Evolutionary conservation across 2,797 vertebrate species (phyloP).

Genomic region (Buceros bicornis): DNA sequence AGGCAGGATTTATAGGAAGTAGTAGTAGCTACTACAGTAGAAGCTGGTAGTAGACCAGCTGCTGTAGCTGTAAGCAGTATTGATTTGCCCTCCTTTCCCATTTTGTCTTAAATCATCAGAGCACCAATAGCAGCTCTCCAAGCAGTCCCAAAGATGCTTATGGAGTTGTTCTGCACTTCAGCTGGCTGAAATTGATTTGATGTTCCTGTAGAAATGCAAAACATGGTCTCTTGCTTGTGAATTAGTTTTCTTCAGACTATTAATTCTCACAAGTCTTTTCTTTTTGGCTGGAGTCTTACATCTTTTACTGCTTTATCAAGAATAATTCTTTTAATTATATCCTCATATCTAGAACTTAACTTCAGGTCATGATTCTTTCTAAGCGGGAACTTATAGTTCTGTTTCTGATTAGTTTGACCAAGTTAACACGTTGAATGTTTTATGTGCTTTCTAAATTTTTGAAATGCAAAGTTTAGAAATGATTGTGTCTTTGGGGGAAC

Average conservation of each 20-base stretch:
- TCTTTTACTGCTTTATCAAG: no score
- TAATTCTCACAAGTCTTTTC: background rate
- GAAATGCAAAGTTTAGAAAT: background rate
- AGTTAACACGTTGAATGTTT: background rate
- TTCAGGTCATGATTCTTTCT: background rate
- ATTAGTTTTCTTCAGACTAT: background rate
- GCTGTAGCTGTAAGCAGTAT: background rate
- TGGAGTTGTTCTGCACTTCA: background rate
- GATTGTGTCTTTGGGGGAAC: background rate
- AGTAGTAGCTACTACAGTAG: background rate
- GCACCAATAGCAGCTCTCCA: background rate
- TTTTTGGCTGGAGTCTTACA: background rate
- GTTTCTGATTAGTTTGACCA: background rate
- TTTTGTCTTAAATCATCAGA: background rate
- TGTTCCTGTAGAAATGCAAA: background rate
- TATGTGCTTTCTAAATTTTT: background rate
- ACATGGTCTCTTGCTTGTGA: background rate
- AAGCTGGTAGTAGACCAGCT: background rate
- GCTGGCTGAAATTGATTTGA: background rate
- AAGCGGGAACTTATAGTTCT: background rate
- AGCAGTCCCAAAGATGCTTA: background rate
- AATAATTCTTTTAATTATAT: no score
- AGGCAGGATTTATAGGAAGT: background rate
- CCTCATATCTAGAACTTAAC: background rate
- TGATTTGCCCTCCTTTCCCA: fast-evolving